These are phyloP conservation scores for Grammomys dolichurus DNA, from an alignment of 2,113 vertebrate species.

Conservation along the genomic window DNA sequence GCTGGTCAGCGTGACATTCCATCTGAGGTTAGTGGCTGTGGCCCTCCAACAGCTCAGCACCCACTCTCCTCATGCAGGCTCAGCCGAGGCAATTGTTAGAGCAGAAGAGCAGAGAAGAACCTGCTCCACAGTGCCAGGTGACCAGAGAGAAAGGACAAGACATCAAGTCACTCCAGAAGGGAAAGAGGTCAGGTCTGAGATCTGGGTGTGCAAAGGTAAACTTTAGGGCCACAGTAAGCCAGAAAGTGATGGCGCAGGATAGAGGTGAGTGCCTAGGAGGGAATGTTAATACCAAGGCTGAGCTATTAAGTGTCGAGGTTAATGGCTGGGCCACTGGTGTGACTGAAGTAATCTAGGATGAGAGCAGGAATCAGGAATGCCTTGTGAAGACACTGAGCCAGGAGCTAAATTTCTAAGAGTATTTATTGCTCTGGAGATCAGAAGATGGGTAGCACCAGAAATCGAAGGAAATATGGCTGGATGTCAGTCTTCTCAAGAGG, in stretches of 20 bases:
- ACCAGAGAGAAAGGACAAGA: slow-evolving; percentile 33
- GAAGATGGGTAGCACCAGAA: not conserved
- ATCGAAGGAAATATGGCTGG: not conserved
- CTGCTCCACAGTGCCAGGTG: not conserved
- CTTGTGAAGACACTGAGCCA: not conserved
- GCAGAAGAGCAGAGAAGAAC: not conserved
- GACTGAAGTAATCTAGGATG: not conserved
- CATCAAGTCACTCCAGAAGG: not conserved
- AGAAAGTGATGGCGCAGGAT: too few species aligned
- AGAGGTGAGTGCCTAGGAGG: slow-evolving; percentile 12
- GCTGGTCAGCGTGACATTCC: not conserved
- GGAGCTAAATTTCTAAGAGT: not conserved
- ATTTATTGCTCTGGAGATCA: not conserved
- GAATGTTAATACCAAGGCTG: not conserved
- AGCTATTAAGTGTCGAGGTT: not conserved
- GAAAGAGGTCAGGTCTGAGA: not conserved
- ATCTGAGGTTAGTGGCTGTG: not conserved
- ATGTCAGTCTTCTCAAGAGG: not conserved
- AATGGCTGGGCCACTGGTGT: not conserved
- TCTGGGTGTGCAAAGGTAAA: not conserved
- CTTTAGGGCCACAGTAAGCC: not conserved
- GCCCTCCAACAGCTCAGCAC: not conserved
- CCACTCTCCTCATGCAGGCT: not conserved
- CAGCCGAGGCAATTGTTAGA: not conserved
- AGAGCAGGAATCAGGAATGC: not conserved